phyloP scores from a whole-genome alignment of 2,888 invertebrate genomes.

The Herminia tarsipennalis region DNA sequence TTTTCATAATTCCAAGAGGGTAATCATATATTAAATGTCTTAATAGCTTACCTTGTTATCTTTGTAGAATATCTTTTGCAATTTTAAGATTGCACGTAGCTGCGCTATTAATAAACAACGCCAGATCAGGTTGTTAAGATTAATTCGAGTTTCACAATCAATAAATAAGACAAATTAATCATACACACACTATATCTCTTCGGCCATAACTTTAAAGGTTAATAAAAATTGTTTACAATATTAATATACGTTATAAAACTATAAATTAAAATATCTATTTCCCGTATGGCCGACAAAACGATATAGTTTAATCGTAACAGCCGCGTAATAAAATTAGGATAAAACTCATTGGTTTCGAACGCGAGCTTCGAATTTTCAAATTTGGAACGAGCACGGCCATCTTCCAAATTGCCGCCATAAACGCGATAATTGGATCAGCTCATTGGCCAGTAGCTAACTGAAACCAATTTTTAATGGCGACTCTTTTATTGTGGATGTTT shows the following conservation, averaged over 20 bases:
- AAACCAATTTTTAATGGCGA: constrained; percentile 65
- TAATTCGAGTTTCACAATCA: constrained; percentile 26
- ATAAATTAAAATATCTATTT: constrained; percentile 49
- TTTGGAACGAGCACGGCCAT: constrained; percentile 72
- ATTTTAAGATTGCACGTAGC: too few relatives aligned
- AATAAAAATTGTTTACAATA: constrained; percentile 46
- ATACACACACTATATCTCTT: constrained; percentile 21
- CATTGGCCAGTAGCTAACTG: constrained; percentile 79
- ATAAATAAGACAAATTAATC: constrained; percentile 33
- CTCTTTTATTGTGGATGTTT: constrained; percentile 36
- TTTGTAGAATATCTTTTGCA: too few relatives aligned
- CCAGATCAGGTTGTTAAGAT: constrained; percentile 6
- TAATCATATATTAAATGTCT: too few relatives aligned
- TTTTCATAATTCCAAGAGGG: too few relatives aligned
- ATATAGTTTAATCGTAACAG: constrained; percentile 54
- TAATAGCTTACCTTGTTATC: too few relatives aligned
- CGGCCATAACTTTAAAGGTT: constrained; percentile 34
- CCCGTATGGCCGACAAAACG: constrained; percentile 41
- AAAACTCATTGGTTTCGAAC: constrained; percentile 74
- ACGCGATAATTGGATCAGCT: constrained; percentile 78
- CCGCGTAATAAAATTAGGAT: constrained; percentile 74
- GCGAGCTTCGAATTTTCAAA: constrained; percentile 72
- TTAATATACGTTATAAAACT: constrained; percentile 43
- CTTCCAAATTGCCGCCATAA: constrained; percentile 78
- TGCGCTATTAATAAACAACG: too few relatives aligned